phyloP scores from a whole-genome alignment of 2,888 invertebrate genomes.

The Chirona hameri region DNA sequence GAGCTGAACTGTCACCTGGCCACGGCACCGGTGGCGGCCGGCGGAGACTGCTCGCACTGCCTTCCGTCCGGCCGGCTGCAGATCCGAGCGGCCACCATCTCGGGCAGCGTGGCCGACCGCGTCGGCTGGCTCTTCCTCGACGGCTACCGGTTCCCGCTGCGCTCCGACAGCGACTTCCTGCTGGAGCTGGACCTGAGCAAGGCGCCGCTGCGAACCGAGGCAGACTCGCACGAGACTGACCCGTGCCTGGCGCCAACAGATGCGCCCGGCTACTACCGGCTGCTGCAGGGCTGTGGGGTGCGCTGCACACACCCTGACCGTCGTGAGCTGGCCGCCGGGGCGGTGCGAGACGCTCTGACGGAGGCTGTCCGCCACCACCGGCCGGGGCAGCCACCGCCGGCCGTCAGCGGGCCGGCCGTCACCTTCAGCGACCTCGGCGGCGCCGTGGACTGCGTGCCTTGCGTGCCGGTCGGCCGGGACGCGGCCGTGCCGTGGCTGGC shows the following conservation, averaged over 20 bases:
- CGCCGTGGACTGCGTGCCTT: neutral
- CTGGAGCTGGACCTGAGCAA: neutral
- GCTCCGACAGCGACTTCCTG: neutral
- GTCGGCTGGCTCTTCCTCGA: neutral
- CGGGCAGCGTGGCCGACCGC: neutral
- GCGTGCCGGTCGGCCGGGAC: neutral
- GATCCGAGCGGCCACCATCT: neutral
- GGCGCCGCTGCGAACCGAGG: neutral
- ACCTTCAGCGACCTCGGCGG: neutral
- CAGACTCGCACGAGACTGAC: neutral
- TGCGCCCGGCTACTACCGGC: neutral
- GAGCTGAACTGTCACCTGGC: neutral
- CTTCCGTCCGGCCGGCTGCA: neutral
- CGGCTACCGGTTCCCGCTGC: neutral
- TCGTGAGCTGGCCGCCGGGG: neutral
- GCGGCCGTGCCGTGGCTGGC: neutral
- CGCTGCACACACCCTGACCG: neutral
- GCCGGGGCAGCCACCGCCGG: too few relatives aligned
- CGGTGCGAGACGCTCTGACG: neutral
- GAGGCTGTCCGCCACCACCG: neutral
- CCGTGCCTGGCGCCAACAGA: neutral
- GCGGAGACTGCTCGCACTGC: neutral
- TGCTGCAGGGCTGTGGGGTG: neutral
- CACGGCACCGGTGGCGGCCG: neutral
- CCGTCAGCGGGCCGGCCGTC: neutral